Evolutionary conservation across 2,113 vertebrate genomes (phyloP).

Genomic region (Ctenomys sociabilis): DNA sequence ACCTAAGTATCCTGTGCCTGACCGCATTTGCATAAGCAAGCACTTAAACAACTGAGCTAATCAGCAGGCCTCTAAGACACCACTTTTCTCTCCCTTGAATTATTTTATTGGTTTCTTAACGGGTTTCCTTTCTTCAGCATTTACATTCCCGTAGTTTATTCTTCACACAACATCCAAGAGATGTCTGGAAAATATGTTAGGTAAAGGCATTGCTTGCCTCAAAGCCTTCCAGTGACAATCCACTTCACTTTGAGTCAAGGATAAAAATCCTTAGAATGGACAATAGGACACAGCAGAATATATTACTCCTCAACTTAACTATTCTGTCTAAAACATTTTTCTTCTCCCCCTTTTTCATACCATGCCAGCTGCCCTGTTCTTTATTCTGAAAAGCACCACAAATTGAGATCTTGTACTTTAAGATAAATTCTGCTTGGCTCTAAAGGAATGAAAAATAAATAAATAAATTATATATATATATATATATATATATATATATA

Average conservation of each 20-base stretch:
- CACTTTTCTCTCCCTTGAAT: not conserved
- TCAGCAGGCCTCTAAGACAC: not conserved
- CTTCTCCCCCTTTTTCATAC: not conserved
- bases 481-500: too few relatives aligned
- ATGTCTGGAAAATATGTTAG: slow-evolving; percentile 4
- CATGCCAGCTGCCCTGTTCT: not conserved
- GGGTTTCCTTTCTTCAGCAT: not conserved
- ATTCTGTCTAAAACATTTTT: slow-evolving; percentile 2
- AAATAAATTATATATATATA: too few relatives aligned
- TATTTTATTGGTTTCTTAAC: not conserved
- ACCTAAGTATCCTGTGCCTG: too few relatives aligned
- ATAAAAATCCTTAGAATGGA: not conserved
- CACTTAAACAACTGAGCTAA: too few relatives aligned
- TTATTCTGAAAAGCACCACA: not conserved
- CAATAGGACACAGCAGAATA: not conserved
- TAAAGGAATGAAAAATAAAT: not conserved
- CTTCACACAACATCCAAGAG: not conserved
- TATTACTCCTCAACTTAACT: not conserved
- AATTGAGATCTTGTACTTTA: not conserved
- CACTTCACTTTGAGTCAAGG: slow-evolving; percentile 7
- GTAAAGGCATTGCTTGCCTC: not conserved
- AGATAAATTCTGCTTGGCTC: not conserved
- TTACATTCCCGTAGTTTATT: not conserved
- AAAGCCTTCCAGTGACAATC: not conserved
- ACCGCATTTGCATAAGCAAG: too few relatives aligned